Evolutionary conservation across 2,797 vertebrate species (phyloP).

Genomic region (Anomalospiza imberbis): DNA sequence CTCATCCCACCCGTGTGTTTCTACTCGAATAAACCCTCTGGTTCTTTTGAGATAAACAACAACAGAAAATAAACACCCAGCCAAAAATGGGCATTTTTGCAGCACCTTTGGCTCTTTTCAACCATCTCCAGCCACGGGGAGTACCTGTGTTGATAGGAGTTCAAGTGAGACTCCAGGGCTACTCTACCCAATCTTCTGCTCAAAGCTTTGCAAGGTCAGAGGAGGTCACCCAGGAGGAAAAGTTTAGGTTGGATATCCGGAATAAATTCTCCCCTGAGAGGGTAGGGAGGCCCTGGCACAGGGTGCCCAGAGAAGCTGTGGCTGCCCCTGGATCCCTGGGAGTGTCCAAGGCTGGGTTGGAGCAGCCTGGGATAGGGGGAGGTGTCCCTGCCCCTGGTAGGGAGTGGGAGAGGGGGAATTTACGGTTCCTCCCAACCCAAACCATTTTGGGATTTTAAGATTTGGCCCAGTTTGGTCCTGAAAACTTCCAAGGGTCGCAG

Average conservation of each 20-base stretch:
- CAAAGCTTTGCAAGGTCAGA: not conserved
- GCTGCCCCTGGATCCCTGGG: not conserved
- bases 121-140: rapidly evolving
- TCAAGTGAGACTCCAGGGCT: not conserved
- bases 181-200: not conserved
- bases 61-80: not conserved
- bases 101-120: not conserved
- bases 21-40: not conserved
- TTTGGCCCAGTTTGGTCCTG: not conserved
- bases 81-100: not conserved
- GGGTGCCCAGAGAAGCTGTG: not conserved
- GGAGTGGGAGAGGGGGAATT: not conserved
- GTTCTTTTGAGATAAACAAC: not conserved
- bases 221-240: not conserved
- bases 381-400: not conserved
- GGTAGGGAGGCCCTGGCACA: not conserved
- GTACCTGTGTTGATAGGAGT: rapidly evolving
- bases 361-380: not conserved
- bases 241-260: rapidly evolving
- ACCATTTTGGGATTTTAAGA: not conserved
- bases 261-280: not conserved
- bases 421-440: not conserved
- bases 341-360: not conserved
- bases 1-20: not conserved
- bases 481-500: not conserved